Evolutionary conservation across 1,140 invertebrate species (phyloP), one percentile per base, ranked within the genome.

Genomic region (Pogonus chalceus): DNA sequence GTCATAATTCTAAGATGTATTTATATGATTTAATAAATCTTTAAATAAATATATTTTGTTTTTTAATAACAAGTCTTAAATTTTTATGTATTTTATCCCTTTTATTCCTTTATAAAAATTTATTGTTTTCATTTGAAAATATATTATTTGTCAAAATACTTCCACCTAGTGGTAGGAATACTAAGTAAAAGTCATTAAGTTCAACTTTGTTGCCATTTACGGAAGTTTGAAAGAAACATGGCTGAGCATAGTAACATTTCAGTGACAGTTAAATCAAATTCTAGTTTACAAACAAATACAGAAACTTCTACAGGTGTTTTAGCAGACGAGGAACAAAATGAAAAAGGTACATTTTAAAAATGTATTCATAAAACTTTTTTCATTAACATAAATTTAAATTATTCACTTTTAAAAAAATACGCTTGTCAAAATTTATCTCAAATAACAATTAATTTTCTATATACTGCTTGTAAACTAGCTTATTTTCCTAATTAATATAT

Each of bases 161-260:
- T 23, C 16, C 22, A 48, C 31, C 7, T 35, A 2, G 23, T 10
- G 23, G 14, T 54, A 20, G 46, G 46, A 48, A 54, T 35, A 9
- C 2, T 49, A 22, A 23, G 1, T 35, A 23, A 35, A 7, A 14
- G 18, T 54, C 43, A 2, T 47, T 49, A 54, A 54, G 31, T 54
- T 54, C 31, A 49, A 62, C 23, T 22, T 47, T 51, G 22, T 59
- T 50, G 22, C 60, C 59, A 62, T 64, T 64, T 63, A 64, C 54
- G 61, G 62, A 66, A 64, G 59, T 65, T 65, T 64, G 56, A 59
- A 58, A 56, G 56, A 55, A 67, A 66, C 56, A 69, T 69, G 67
- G 65, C 67, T 52, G 67, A 68, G 61, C 57, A 60, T 60, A 62
- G 58, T 64, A 56, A 57, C 54, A 62, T 56, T 58, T 52, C 55